Evolutionary conservation across 2,797 vertebrate genomes (phyloP).

Genomic region (Gambusia yucatana): DNA sequence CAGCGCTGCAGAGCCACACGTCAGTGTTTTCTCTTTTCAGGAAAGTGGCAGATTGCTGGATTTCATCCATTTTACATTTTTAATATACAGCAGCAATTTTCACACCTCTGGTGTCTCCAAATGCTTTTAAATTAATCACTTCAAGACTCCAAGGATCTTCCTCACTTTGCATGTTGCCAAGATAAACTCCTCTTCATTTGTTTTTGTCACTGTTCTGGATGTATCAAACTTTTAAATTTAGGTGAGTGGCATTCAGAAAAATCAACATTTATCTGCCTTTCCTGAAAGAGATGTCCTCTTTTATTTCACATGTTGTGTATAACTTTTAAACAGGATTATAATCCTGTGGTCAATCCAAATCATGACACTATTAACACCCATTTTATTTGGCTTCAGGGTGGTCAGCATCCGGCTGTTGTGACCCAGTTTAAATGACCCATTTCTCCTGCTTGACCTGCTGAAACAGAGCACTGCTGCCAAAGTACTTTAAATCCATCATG

Average conservation of each 20-base stretch:
- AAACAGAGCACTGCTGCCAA: slow-evolving; percentile 23
- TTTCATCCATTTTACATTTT: not conserved
- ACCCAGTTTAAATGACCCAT: slow-evolving; percentile 73
- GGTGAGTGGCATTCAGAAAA: not conserved
- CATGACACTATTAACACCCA: slow-evolving; percentile 44
- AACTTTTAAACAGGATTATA: slow-evolving; percentile 39
- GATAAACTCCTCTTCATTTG: not conserved
- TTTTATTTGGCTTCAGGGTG: slow-evolving; percentile 30
- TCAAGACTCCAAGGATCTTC: not conserved
- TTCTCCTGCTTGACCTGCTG: slow-evolving; percentile 71
- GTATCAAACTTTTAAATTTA: not conserved
- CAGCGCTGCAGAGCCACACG: not conserved
- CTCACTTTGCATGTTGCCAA: not conserved
- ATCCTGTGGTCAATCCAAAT: slow-evolving; percentile 52
- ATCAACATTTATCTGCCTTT: not conserved
- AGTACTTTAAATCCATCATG: slow-evolving; percentile 5
- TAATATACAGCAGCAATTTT: not conserved
- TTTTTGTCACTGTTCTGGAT: not conserved
- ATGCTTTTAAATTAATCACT: not conserved
- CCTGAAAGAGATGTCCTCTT: not conserved
- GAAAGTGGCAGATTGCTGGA: not conserved
- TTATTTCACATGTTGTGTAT: not conserved
- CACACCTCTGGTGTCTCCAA: not conserved
- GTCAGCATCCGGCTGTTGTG: slow-evolving; percentile 41
- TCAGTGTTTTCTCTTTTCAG: not conserved